Base-by-base conservation (phyloP, 2,888 invertebrate species). In the Limenitis camilla region DNA sequence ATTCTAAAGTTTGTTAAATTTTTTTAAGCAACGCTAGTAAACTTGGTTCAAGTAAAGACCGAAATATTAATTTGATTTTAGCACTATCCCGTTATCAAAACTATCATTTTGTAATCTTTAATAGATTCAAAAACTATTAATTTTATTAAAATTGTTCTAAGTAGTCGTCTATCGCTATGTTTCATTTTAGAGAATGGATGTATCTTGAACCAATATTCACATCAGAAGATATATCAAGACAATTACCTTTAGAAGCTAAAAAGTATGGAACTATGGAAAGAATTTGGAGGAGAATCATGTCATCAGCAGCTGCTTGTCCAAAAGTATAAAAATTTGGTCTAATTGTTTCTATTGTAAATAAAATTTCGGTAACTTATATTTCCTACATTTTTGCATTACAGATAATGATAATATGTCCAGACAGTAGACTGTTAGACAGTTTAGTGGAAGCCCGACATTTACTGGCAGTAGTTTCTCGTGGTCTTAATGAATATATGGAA, bases 161-260 rank as follows among this genome's bases (percentile, higher is more conserved):
- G n/a, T n/a, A n/a, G n/a, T n/a, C n/a, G n/a, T n/a, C n/a, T n/a
- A n/a, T n/a, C n/a, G n/a, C n/a, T n/a, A n/a, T n/a, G n/a, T n/a
- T n/a, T n/a, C n/a, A n/a, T n/a, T 63, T 5, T 59, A 92, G 93
- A 61, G 90, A 92, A 57, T 95, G 95, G 95, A 91, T 94, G 89
- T 94, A 95, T 64, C 71, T 95, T 67, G 94, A 95, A 69, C 94
- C 95, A 0, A 94, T 95, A 64, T 95, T 95, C 72, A 91, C 91
- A 0, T 94, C 94, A 5, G 93, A 93, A 63, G 95, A 95, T 68
- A 94, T 95, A 55, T 91, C 91, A 44, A 90, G 91, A 0, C 94
- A 95, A 72, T 79, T 96, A 68, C 94, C 95, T 0, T 80, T 90
- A 5, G 95, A 95, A 74, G 91, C 92, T 10, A 93, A 94, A 68